These are phyloP conservation scores for Nerophis lumbriciformis DNA, from an alignment of 2,113 vertebrate species.

Conservation along the genomic window DNA sequence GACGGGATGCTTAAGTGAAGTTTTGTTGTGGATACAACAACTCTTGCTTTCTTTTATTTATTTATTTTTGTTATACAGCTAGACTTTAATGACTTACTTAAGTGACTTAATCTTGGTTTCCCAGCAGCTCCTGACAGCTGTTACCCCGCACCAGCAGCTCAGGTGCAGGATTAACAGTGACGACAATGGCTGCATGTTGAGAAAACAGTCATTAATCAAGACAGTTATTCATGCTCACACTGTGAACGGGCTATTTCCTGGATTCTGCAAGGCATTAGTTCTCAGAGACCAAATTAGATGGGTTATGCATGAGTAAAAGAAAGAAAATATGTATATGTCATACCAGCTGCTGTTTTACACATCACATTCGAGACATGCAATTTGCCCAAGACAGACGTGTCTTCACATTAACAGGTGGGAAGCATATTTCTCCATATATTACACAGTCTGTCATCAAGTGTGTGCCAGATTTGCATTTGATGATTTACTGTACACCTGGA, in stretches of 20 bases:
- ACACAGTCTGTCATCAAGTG: conserved; percentile 17
- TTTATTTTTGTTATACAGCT: not conserved
- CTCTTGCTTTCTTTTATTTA: not conserved
- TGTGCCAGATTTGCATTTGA: conserved; percentile 35
- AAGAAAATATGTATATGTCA: not conserved
- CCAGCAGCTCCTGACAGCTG: conserved; percentile 1
- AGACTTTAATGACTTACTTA: conserved; percentile 11
- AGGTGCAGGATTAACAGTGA: conserved; percentile 21
- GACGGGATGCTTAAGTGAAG: too few species aligned
- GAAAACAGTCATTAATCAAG: conserved; percentile 13
- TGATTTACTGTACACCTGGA: conserved; percentile 11
- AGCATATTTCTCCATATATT: conserved; percentile 41
- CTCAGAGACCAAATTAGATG: not conserved
- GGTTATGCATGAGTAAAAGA: not conserved
- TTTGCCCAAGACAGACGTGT: conserved; percentile 12
- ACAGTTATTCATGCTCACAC: not conserved
- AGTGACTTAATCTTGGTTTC: conserved; percentile 2
- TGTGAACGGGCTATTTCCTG: not conserved
- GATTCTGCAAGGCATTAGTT: conserved; percentile 1
- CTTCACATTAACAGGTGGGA: conserved; percentile 21
- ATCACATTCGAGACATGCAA: not conserved
- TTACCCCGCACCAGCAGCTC: conserved; percentile 6
- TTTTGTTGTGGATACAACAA: too few species aligned
- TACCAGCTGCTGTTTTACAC: not conserved
- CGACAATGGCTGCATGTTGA: conserved; percentile 11